Conservation (phyloP, 2,888 invertebrate species). For the Heliconius sara region DNA sequence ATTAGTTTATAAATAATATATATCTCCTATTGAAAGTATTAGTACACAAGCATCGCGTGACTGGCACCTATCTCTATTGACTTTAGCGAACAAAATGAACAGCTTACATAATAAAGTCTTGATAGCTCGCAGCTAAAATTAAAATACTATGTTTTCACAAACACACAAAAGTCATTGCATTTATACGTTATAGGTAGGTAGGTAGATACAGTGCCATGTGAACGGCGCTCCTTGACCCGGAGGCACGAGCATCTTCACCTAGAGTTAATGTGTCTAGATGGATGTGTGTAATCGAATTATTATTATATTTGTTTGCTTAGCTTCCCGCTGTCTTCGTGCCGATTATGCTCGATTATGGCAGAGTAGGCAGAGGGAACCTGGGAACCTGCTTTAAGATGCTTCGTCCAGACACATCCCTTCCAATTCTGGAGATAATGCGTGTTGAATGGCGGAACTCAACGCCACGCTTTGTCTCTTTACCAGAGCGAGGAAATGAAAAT, state of each 20-base stretch:
- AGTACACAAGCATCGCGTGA: background rate
- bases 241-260: constrained; percentile 64
- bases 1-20: too few species aligned
- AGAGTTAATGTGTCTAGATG: constrained; percentile 52
- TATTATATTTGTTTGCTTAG: too few species aligned
- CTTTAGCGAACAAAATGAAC: constrained; percentile 17
- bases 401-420: too few species aligned
- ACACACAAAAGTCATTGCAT: constrained; percentile 48
- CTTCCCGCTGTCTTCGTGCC: too few species aligned
- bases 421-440: too few species aligned
- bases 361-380: too few species aligned
- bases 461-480: too few species aligned
- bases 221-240: constrained; percentile 73
- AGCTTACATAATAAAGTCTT: constrained; percentile 16
- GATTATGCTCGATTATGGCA: too few species aligned
- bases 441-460: too few species aligned
- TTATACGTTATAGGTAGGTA: constrained; percentile 52
- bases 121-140: constrained; percentile 46
- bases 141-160: constrained; percentile 53
- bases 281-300: constrained; percentile 17
- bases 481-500: too few species aligned
- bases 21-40: background rate
- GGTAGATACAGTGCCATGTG: constrained; percentile 58
- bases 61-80: constrained; percentile 23
- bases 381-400: too few species aligned